Percentiles rank a stretch among this genome's conserved stretches.
Conservation (phyloP, 2,113 vertebrate species). For the Xiphophorus hellerii region DNA sequence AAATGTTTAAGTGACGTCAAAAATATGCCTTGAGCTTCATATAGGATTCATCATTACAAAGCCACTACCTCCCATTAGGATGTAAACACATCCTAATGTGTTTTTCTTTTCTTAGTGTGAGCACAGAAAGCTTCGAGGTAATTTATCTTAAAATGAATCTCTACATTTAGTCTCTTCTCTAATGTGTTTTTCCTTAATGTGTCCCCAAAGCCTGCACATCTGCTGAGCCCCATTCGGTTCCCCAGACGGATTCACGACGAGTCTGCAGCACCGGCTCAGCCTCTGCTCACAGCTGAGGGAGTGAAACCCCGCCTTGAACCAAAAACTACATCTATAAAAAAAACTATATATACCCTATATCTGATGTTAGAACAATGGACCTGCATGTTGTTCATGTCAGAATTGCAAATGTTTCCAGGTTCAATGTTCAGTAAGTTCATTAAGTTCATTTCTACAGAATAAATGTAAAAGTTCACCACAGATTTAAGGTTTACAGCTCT, state of each 20-base stretch:
- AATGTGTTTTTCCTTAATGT: slow-evolving; percentile 30
- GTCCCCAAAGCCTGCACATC: slow-evolving; percentile 58
- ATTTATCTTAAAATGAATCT: neutral
- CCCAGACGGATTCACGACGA: slow-evolving; percentile 41
- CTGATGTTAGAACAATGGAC: slow-evolving; percentile 1
- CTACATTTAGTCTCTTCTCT: neutral
- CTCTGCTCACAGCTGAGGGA: slow-evolving; percentile 25
- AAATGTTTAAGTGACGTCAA: neutral
- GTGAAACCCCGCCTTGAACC: neutral
- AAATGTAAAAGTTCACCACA: neutral
- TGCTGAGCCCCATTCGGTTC: slow-evolving; percentile 47
- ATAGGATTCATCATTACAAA: neutral
- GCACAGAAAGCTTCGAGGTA: neutral
- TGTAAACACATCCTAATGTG: neutral
- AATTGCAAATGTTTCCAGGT: neutral
- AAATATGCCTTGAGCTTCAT: neutral
- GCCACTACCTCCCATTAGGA: too few relatives aligned
- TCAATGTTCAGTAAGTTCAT: neutral
- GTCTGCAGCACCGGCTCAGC: slow-evolving; percentile 39
- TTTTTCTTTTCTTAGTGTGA: neutral
- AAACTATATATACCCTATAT: slow-evolving; percentile 5
- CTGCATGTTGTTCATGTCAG: neutral
- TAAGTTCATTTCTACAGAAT: neutral
- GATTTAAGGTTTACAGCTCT: too few relatives aligned
- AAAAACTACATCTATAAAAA: too few relatives aligned